These are phyloP conservation scores for Eulacestoma nigropectus DNA, from an alignment of 2,113 vertebrate species.

Conservation along the genomic window DNA sequence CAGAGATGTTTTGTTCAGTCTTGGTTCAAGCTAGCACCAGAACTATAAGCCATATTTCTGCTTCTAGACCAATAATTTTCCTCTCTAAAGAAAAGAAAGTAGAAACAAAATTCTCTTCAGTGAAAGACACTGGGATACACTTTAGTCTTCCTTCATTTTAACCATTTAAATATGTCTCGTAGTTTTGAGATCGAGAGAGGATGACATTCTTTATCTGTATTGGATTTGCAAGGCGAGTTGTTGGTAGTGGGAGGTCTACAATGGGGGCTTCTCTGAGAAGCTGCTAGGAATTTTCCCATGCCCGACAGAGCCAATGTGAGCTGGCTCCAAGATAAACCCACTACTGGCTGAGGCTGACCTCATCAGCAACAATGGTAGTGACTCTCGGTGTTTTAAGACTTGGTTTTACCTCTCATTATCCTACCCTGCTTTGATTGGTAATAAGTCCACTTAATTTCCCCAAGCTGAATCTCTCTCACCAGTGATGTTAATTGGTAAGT, in stretches of 20 bases:
- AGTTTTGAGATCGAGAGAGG: background rate
- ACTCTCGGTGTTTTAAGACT: background rate
- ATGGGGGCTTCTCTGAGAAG: background rate
- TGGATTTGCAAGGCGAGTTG: background rate
- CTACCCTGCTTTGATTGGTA: background rate
- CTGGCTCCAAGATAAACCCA: background rate
- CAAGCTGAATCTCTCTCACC: background rate
- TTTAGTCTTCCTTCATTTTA: background rate
- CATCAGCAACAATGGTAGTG: accelerated
- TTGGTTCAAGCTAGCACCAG: background rate
- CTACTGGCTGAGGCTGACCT: background rate
- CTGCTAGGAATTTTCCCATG: background rate
- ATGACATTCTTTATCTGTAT: background rate
- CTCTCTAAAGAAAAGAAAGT: background rate
- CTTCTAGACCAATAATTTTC: background rate
- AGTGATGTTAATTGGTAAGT: background rate
- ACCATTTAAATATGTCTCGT: background rate
- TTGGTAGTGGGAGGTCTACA: background rate
- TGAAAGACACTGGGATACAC: background rate
- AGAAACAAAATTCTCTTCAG: background rate
- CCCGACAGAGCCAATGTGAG: background rate
- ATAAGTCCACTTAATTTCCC: background rate
- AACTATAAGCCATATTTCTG: background rate
- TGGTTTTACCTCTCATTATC: background rate
- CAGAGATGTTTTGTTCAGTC: background rate